phyloP scores from a whole-genome alignment of 2,113 vertebrate genomes.

The Tetraodon nigroviridis region DNA sequence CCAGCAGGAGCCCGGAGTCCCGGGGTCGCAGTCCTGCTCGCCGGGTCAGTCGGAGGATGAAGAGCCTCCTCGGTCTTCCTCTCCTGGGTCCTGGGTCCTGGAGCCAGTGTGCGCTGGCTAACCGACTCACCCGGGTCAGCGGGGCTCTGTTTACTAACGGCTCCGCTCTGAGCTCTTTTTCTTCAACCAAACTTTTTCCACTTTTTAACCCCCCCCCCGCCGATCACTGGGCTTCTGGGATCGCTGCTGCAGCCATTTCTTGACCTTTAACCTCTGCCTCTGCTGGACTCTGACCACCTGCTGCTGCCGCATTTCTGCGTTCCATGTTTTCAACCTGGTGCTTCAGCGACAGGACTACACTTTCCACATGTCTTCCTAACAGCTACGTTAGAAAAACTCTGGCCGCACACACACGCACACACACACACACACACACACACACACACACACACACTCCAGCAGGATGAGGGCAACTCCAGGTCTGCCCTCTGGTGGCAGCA shows the following conservation, averaged over 20 bases:
- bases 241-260: not conserved
- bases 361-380: too few species aligned
- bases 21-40: constrained; percentile 61
- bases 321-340: constrained; percentile 4
- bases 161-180: too few species aligned
- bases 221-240: too few species aligned
- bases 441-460: constrained; percentile 8
- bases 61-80: not conserved
- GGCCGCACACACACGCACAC: constrained; percentile 6
- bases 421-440: constrained; percentile 11
- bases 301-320: too few species aligned
- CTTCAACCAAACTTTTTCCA: not conserved
- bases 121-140: constrained; percentile 16
- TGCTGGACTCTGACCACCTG: not conserved
- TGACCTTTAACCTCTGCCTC: not conserved
- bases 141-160: not conserved
- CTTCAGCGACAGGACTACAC: not conserved
- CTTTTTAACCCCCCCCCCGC: too few species aligned
- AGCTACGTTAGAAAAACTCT: too few species aligned
- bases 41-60: constrained; percentile 57
- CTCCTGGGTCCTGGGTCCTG: not conserved
- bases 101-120: constrained; percentile 15
- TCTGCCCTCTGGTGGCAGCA: constrained; percentile 46
- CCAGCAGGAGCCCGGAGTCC: not conserved
- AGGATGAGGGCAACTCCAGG: constrained; percentile 30